Conservation (phyloP, 1,140 invertebrate species). For the Chionoecetes opilio region DNA sequence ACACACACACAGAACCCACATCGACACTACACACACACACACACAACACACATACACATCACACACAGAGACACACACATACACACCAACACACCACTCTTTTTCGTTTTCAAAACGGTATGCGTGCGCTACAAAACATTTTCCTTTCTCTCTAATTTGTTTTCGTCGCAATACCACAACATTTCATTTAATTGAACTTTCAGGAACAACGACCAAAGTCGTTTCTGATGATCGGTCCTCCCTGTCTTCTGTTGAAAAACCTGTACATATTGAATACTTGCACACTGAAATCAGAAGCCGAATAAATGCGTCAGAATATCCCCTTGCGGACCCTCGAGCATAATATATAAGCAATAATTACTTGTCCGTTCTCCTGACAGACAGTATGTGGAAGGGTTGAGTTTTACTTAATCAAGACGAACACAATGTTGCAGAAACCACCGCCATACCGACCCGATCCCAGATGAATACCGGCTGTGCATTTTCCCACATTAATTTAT, state of each 20-base stretch:
- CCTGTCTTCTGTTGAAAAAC: background rate
- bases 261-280: background rate
- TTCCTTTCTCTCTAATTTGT: constrained; percentile 9
- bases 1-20: too few species aligned
- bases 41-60: too few species aligned
- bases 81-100: background rate
- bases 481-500: constrained; percentile 5
- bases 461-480: too few species aligned
- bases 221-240: background rate
- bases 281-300: background rate
- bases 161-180: background rate
- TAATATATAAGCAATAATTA: background rate
- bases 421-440: too few species aligned
- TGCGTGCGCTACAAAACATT: background rate
- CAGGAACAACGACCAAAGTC: constrained; percentile 16
- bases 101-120: background rate
- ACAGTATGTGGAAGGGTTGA: background rate
- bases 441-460: too few species aligned
- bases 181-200: constrained; percentile 18
- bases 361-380: background rate
- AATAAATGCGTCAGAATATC: background rate
- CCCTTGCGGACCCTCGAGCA: background rate
- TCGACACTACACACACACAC: too few species aligned
- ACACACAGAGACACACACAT: too few species aligned
- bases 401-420: background rate